These are phyloP conservation scores for Acestrorhynchus altus DNA, from an alignment of 2,797 vertebrate genomes.

Conservation along the genomic window DNA sequence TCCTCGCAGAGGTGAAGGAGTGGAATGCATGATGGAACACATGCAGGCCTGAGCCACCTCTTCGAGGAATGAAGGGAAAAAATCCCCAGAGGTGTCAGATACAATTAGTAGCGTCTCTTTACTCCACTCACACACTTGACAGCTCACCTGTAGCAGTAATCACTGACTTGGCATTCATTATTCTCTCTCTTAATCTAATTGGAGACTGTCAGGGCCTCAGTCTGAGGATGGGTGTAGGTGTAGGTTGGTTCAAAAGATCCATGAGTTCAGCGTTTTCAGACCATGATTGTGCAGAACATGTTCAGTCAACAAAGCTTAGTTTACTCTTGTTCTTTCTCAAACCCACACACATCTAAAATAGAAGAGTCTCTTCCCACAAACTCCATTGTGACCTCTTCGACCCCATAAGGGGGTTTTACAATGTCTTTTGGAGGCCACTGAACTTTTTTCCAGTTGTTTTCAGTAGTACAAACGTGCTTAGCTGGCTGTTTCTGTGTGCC, in stretches of 20 bases:
- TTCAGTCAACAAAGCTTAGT: not conserved
- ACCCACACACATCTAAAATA: no score
- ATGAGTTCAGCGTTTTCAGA: slow-evolving; percentile 3
- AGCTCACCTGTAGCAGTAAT: slow-evolving; percentile 42
- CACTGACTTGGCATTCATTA: slow-evolving; percentile 21
- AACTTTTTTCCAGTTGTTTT: no score
- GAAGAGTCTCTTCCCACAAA: no score
- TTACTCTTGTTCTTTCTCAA: not conserved
- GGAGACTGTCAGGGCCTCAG: slow-evolving; percentile 27
- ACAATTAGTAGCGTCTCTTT: slow-evolving; percentile 30
- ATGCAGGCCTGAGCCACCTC: slow-evolving; percentile 49
- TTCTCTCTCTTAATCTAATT: slow-evolving; percentile 36
- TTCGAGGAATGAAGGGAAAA: slow-evolving; percentile 37
- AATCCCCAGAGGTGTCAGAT: slow-evolving; percentile 43
- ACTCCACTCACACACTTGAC: slow-evolving; percentile 12
- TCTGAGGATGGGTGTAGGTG: not conserved
- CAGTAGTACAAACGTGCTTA: no score
- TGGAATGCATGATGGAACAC: slow-evolving; percentile 48
- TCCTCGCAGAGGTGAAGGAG: slow-evolving; percentile 25
- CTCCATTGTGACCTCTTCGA: no score
- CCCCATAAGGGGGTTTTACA: no score
- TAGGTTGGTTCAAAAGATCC: slow-evolving; percentile 15
- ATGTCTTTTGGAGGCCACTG: no score
- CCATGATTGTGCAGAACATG: not conserved
- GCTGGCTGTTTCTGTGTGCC: no score